Conservation (phyloP, 2,888 invertebrate species). For the Heteromyza rotundicornis region DNA sequence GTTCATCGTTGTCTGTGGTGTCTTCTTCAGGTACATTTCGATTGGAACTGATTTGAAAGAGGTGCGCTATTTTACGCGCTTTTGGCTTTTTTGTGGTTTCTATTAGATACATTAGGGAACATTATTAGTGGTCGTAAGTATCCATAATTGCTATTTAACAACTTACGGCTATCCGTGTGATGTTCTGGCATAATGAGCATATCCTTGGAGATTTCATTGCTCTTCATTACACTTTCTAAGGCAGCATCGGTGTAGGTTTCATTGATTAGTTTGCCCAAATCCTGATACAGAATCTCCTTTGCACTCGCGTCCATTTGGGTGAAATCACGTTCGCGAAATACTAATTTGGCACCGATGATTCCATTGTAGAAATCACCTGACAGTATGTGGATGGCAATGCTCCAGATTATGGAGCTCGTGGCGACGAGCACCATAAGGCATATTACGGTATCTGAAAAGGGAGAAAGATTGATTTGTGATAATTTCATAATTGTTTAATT, state of each 20-base stretch:
- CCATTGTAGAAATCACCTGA: constrained; percentile 51
- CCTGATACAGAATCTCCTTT: constrained; percentile 40
- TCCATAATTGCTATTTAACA: neutral
- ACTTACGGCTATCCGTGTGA: neutral
- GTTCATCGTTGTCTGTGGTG: constrained; percentile 25
- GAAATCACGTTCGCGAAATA: constrained; percentile 45
- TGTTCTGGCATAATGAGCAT: constrained; percentile 14
- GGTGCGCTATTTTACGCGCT: constrained; percentile 44
- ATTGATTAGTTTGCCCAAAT: constrained; percentile 39
- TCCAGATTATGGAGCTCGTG: constrained; percentile 53
- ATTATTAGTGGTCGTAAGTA: neutral
- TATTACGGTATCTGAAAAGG: constrained; percentile 46
- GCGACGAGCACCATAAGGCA: constrained; percentile 55
- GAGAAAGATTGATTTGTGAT: constrained; percentile 11
- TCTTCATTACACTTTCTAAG: constrained; percentile 20
- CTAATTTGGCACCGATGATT: constrained; percentile 53
- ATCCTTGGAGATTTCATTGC: constrained; percentile 9
- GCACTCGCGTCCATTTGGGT: constrained; percentile 42
- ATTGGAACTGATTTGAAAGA: constrained; percentile 38
- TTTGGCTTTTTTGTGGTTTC: constrained; percentile 40
- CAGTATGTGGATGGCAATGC: constrained; percentile 47
- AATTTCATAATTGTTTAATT: no score
- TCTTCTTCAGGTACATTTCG: constrained; percentile 31
- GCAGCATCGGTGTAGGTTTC: constrained; percentile 29
- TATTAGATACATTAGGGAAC: constrained; percentile 19